Evolutionary conservation across 2,888 invertebrate species (phyloP).

Genomic region (Tipula lateralis): DNA sequence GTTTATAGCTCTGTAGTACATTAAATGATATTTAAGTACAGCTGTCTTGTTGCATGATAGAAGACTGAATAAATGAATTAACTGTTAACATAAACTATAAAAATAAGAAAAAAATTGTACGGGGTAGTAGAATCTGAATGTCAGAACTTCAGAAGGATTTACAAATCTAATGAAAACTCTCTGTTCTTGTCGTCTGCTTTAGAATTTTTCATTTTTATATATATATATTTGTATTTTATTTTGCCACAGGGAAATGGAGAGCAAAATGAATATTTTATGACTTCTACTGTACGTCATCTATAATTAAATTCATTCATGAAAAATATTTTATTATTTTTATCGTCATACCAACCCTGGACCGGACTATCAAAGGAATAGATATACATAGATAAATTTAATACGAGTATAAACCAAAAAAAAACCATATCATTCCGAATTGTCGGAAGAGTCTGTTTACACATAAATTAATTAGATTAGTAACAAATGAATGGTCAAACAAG

Average conservation of each 20-base stretch:
- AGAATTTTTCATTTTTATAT: neutral
- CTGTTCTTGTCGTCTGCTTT: neutral
- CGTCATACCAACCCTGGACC: neutral
- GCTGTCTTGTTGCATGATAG: neutral
- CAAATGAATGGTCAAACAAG: neutral
- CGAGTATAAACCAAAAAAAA: too few relatives aligned
- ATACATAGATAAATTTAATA: neutral
- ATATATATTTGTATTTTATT: neutral
- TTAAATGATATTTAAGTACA: neutral
- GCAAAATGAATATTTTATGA: neutral
- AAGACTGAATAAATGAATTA: neutral
- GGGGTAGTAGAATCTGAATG: neutral
- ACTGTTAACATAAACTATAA: neutral
- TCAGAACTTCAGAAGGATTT: neutral
- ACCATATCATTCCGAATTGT: neutral
- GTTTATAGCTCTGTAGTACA: neutral
- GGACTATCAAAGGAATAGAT: neutral
- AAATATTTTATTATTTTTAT: neutral
- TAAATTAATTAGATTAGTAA: slow-evolving; percentile 9
- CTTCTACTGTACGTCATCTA: slow-evolving; percentile 15
- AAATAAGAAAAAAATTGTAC: neutral
- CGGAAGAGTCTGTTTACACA: neutral
- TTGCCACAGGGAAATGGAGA: neutral
- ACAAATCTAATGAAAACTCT: neutral
- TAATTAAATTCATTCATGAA: neutral